Conservation (phyloP, 2,888 invertebrate genomes). For the Malachius bipustulatus region DNA sequence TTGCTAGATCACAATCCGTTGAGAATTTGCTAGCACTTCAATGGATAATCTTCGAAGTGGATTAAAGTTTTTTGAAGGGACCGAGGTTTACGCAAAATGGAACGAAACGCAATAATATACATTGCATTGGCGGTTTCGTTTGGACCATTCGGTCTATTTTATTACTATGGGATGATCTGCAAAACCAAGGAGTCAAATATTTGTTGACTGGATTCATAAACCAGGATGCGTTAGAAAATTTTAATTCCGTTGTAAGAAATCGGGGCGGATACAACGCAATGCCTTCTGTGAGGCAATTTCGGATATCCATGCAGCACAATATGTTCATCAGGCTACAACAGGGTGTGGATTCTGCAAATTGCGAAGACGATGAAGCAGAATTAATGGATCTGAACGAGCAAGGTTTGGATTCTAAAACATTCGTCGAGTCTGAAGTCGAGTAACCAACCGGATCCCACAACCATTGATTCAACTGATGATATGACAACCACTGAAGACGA, state of each 20-base stretch:
- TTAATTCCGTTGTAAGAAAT: no score
- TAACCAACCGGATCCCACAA: no score
- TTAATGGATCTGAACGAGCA: conserved; percentile 10
- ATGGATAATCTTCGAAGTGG: conserved; percentile 8
- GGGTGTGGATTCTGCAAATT: conserved; percentile 14
- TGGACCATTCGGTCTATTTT: conserved; percentile 3
- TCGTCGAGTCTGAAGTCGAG: no score
- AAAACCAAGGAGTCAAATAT: no score
- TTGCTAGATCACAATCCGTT: no score
- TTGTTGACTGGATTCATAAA: no score
- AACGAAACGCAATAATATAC: conserved; percentile 7
- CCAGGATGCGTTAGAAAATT: no score
- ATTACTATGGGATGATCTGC: conserved; percentile 7
- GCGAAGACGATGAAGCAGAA: conserved; percentile 12
- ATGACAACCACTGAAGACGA: no score
- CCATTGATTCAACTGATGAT: no score
- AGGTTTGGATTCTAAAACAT: no score
- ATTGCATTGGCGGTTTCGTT: no score
- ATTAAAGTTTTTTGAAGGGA: conserved; percentile 8
- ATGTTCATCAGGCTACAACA: conserved; percentile 15
- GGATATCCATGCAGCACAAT: conserved; percentile 16
- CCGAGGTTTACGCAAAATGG: conserved; percentile 8
- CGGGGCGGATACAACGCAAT: conserved; percentile 19
- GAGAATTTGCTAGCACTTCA: no score
- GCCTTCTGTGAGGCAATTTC: conserved; percentile 16